Conservation (phyloP, 2,888 invertebrate genomes). For the Scaptodrosophila latifasciaeformis region DNA sequence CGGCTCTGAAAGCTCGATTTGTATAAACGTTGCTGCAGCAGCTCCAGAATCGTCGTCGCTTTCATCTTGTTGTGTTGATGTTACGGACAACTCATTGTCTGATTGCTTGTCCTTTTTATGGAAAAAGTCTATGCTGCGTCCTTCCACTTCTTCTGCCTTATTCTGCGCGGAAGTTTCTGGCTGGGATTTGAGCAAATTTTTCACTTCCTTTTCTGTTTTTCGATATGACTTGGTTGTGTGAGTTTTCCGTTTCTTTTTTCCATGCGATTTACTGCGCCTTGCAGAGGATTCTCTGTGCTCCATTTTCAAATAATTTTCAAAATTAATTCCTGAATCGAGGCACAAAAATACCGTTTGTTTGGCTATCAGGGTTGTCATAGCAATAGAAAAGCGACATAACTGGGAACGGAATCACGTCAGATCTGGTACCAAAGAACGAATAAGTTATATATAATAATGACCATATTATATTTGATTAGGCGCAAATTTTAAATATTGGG, state of each 20-base stretch:
- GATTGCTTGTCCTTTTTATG: no score
- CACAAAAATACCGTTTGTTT: conserved; percentile 11
- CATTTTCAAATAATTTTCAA: neutral
- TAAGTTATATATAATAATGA: no score
- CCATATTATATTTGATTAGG: no score
- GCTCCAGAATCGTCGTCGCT: conserved; percentile 14
- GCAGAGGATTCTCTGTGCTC: neutral
- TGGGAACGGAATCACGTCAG: no score
- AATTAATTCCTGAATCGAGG: neutral
- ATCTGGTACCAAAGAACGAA: no score
- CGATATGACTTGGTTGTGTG: conserved; percentile 62
- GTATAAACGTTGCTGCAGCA: conserved; percentile 58
- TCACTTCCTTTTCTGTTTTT: conserved; percentile 63
- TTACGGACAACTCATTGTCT: neutral
- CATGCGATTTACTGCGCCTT: conserved; percentile 26
- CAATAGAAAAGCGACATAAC: no score
- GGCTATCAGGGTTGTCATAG: conserved; percentile 8
- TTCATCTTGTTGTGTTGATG: neutral
- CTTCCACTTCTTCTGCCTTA: conserved; percentile 24
- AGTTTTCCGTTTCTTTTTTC: conserved; percentile 51
- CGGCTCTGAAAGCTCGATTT: conserved; percentile 64
- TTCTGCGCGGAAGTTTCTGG: neutral
- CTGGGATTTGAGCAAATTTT: conserved; percentile 41
- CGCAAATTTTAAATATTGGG: no score
- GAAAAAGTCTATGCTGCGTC: conserved; percentile 54